Conservation (phyloP, 2,797 vertebrate genomes). For the Acanthornis magna region DNA sequence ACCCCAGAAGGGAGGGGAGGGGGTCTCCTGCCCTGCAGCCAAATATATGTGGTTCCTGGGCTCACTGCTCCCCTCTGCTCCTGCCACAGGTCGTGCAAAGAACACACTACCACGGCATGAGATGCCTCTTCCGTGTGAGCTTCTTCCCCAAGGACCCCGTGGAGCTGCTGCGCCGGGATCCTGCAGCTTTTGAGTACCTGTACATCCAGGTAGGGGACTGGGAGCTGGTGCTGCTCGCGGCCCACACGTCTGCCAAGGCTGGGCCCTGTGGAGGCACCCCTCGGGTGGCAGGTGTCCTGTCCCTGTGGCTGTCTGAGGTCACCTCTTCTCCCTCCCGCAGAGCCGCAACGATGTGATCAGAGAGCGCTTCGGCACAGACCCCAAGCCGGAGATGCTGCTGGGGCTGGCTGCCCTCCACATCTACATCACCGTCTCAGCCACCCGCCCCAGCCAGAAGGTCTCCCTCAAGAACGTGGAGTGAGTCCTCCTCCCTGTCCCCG, state of each 20-base stretch:
- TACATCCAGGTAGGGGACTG: conserved; percentile 89
- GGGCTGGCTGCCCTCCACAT: conserved; percentile 94
- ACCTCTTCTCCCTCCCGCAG: conserved; percentile 68
- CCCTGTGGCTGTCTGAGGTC: background rate
- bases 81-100: conserved; percentile 91
- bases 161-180: conserved; percentile 91
- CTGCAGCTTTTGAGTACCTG: conserved; percentile 96
- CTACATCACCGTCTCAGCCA: conserved; percentile 95
- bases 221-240: background rate
- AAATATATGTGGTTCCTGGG: rapidly evolving
- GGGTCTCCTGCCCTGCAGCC: background rate
- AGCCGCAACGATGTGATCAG: conserved; percentile 98
- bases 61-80: background rate
- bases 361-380: conserved; percentile 92
- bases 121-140: conserved; percentile 96
- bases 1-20: background rate
- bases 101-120: conserved; percentile 98
- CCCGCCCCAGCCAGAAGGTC: conserved; percentile 96
- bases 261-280: background rate
- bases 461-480: conserved; percentile 98
- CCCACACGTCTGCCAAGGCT: rapidly evolving
- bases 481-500: conserved; percentile 66
- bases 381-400: conserved; percentile 92
- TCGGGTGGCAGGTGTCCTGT: background rate
- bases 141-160: conserved; percentile 98